phyloP scores from a whole-genome alignment of 2,888 invertebrate species.

The Chouioia cunea region DNA sequence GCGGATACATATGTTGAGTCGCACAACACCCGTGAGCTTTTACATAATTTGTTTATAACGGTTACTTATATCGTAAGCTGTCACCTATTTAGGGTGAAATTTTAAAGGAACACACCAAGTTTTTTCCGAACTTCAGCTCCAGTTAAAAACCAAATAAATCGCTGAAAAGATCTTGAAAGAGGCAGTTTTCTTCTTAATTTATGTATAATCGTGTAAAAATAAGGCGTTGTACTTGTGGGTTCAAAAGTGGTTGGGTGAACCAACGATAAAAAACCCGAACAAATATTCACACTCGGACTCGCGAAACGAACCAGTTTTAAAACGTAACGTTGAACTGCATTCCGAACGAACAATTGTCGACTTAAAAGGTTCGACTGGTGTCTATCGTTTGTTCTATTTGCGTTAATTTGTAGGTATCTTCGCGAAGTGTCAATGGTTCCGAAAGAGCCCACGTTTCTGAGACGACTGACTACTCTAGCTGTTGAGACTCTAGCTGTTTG shows the following conservation, averaged over 20 bases:
- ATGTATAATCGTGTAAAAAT: too few species aligned
- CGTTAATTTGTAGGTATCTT: conserved; percentile 22
- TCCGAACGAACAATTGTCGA: not conserved
- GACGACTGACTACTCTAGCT: conserved; percentile 25
- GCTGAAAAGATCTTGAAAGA: too few species aligned
- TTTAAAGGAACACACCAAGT: too few species aligned
- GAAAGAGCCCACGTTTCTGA: conserved; percentile 5
- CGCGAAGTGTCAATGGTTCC: not conserved
- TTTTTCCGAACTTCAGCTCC: too few species aligned
- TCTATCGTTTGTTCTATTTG: conserved; percentile 41
- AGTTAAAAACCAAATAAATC: too few species aligned
- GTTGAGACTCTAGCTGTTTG: conserved; percentile 18
- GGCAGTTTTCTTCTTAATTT: too few species aligned
- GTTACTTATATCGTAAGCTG: conserved; percentile 4
- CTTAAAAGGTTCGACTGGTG: conserved; percentile 35
- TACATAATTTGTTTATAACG: conserved; percentile 5
- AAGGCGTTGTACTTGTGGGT: too few species aligned
- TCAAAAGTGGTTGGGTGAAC: too few species aligned
- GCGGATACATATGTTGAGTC: conserved; percentile 43
- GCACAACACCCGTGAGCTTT: conserved; percentile 45
- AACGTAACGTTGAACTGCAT: conserved; percentile 19
- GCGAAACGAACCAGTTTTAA: not conserved
- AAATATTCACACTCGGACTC: too few species aligned
- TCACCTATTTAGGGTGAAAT: too few species aligned
- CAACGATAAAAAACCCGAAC: too few species aligned